phyloP scores from a whole-genome alignment of 2,888 invertebrate species.

The Julus scandinavius region DNA sequence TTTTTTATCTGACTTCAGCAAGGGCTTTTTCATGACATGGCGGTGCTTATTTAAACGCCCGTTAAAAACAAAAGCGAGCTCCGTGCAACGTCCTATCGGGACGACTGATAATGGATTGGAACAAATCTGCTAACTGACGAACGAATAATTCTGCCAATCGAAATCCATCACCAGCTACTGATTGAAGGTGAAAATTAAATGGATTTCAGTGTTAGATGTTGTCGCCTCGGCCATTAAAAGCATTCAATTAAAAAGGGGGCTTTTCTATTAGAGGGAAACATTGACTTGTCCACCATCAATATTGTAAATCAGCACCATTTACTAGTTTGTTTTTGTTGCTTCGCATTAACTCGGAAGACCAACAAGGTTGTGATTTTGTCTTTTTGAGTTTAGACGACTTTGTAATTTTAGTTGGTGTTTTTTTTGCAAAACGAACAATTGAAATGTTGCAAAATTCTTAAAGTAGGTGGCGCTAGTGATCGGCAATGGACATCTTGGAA shows the following conservation, averaged over 20 bases:
- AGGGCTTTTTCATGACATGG: not conserved
- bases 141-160: not conserved
- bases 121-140: not conserved
- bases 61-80: not conserved
- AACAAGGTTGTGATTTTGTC: not conserved
- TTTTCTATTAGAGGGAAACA: not conserved
- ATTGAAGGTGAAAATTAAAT: slow-evolving; percentile 19
- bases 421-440: too few relatives aligned
- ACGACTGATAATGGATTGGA: not conserved
- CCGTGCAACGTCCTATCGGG: not conserved
- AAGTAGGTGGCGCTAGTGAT: not conserved
- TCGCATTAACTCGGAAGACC: not conserved
- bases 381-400: not conserved
- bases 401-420: not conserved
- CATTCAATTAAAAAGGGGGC: slow-evolving; percentile 24
- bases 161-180: slow-evolving; percentile 11
- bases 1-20: not conserved
- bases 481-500: too few relatives aligned
- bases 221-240: slow-evolving; percentile 13
- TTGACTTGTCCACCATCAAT: not conserved
- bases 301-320: slow-evolving; percentile 13
- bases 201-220: slow-evolving; percentile 6
- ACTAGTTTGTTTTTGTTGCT: slow-evolving; percentile 4
- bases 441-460: not conserved
- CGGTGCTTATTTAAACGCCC: not conserved